Percentiles rank a stretch among this genome's conserved stretches.
phyloP scores from a whole-genome alignment of 1,140 invertebrate genomes.

The Macrobrachium rosenbergii region DNA sequence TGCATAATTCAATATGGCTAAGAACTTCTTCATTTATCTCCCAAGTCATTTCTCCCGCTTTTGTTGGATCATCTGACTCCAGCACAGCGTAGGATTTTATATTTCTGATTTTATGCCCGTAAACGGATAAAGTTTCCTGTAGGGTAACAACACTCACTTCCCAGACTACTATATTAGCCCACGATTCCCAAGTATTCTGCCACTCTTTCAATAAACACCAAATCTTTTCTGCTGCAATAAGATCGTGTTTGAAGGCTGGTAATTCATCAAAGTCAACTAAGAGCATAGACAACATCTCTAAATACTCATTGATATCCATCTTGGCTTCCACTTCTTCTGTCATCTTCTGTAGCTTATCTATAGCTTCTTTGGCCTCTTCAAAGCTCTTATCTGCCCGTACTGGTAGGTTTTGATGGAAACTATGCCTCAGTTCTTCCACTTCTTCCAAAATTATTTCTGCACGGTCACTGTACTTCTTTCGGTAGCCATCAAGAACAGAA shows the following conservation, averaged over 20 bases:
- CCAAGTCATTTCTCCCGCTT: conserved; percentile 49
- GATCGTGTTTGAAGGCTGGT: conserved; percentile 45
- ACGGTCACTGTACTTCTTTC: conserved; percentile 46
- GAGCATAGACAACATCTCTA: conserved; percentile 39
- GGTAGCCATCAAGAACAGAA: conserved; percentile 21
- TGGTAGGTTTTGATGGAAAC: conserved; percentile 43
- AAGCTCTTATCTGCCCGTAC: conserved; percentile 39
- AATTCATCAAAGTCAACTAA: conserved; percentile 52
- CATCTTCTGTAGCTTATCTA: conserved; percentile 36
- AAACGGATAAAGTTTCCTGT: conserved; percentile 49
- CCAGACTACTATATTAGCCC: conserved; percentile 45
- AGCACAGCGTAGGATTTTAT: conserved; percentile 33
- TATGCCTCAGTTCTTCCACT: conserved; percentile 45
- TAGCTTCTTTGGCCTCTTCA: conserved; percentile 23
- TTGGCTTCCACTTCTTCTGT: conserved; percentile 44
- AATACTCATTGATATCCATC: conserved; percentile 50
- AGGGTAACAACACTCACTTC: conserved; percentile 59
- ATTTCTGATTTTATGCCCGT: conserved; percentile 44
- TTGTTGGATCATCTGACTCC: background rate
- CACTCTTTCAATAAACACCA: conserved; percentile 48
- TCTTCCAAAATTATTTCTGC: conserved; percentile 53
- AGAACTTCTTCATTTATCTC: conserved; percentile 53
- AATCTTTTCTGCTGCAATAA: conserved; percentile 52
- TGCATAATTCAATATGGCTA: conserved; percentile 43
- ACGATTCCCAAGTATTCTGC: conserved; percentile 56